Conservation (phyloP, 2,888 invertebrate species). For the Scaptomyza parva region DNA sequence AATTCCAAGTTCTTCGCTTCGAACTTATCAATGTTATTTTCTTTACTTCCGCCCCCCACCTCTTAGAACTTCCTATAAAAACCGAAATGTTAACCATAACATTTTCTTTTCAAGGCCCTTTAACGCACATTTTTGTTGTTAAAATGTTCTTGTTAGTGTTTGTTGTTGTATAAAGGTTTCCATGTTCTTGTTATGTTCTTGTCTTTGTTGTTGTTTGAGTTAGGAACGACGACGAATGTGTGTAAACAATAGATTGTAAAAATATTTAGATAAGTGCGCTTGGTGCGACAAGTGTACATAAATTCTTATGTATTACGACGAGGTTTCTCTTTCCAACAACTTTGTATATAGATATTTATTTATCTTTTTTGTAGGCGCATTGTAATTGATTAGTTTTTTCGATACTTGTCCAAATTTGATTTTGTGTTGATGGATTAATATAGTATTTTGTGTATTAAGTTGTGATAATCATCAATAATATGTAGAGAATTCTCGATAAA, state of each 20-base stretch:
- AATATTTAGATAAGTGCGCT: slow-evolving; percentile 63
- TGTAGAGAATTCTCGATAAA: slow-evolving; percentile 10
- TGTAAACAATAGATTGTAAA: slow-evolving; percentile 66
- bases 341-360: no score
- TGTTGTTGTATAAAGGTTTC: slow-evolving; percentile 1
- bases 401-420: neutral
- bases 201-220: slow-evolving; percentile 41
- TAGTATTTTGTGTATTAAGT: neutral
- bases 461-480: slow-evolving; percentile 32
- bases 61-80: slow-evolving; percentile 22
- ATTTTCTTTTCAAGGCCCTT: slow-evolving; percentile 30
- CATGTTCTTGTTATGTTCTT: slow-evolving; percentile 4
- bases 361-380: neutral
- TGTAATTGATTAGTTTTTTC: slow-evolving; percentile 44
- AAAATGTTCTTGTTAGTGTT: slow-evolving; percentile 4
- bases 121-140: slow-evolving; percentile 7
- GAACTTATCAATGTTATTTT: neutral
- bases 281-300: slow-evolving; percentile 61
- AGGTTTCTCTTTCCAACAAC: neutral
- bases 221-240: slow-evolving; percentile 18
- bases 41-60: neutral
- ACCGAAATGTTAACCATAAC: slow-evolving; percentile 15
- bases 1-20: neutral
- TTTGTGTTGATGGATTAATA: slow-evolving; percentile 9
- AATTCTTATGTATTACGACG: neutral